A percentile compares a stretch with the other conserved stretches of the same genome.
Evolutionary conservation across 2,888 invertebrate species (phyloP).

Genomic region (Microplitis manilae): DNA sequence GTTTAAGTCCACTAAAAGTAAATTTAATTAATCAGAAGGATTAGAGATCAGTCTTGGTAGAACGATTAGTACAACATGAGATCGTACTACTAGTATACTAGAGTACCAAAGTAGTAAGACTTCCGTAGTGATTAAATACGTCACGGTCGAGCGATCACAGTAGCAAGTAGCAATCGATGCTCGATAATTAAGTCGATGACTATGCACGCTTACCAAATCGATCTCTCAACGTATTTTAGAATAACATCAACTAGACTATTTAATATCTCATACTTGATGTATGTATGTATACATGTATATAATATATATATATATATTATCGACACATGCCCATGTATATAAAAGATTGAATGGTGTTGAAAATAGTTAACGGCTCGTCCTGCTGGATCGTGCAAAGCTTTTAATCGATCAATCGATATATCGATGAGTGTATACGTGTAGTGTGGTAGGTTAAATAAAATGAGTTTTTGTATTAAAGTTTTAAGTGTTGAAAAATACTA

Average conservation of each 20-base stretch:
- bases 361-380: constrained; percentile 20
- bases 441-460: constrained; percentile 7
- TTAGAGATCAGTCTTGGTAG: neutral
- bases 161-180: constrained; percentile 43
- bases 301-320: no score
- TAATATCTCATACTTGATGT: neutral
- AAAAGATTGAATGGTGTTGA: neutral
- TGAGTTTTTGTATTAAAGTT: neutral
- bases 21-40: neutral
- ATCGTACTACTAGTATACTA: neutral
- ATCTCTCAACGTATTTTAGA: constrained; percentile 15
- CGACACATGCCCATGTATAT: neutral
- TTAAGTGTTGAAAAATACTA: neutral
- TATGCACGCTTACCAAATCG: constrained; percentile 43
- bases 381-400: constrained; percentile 23
- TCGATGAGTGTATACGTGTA: constrained; percentile 19
- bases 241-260: neutral
- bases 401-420: constrained; percentile 29
- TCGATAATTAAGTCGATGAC: constrained; percentile 50
- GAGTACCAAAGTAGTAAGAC: constrained; percentile 27
- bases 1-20: neutral
- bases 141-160: constrained; percentile 39
- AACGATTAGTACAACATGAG: neutral
- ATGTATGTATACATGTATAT: no score
- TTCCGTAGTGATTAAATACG: constrained; percentile 48